These are phyloP conservation scores for Dryococelus australis DNA, from an alignment of 2,888 invertebrate species.

Conservation along the genomic window DNA sequence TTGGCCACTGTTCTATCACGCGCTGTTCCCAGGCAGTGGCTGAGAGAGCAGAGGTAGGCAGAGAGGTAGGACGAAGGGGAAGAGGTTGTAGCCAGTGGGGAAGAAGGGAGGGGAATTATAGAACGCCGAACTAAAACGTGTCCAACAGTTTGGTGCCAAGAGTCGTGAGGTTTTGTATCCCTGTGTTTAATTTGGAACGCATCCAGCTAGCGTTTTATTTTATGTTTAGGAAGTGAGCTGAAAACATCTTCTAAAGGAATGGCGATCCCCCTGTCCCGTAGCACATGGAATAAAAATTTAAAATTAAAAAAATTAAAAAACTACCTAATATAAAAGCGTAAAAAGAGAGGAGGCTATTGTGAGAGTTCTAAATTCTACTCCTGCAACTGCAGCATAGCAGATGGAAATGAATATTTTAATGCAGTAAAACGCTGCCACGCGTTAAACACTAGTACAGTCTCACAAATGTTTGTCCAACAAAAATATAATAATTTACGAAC, in stretches of 20 bases:
- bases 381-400: no score
- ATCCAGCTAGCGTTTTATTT: conserved; percentile 7
- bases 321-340: no score
- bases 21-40: not conserved
- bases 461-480: no score
- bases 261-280: not conserved
- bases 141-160: not conserved
- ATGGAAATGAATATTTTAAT: no score
- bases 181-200: conserved; percentile 23
- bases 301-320: not conserved
- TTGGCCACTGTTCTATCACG: conserved; percentile 1
- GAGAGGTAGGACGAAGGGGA: not conserved
- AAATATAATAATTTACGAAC: no score
- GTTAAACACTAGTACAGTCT: no score
- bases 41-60: not conserved
- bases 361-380: no score
- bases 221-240: conserved; percentile 18
- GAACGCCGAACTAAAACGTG: not conserved
- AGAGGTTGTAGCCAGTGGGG: not conserved
- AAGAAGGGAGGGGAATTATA: not conserved
- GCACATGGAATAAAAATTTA: not conserved
- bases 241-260: not conserved
- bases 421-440: no score
- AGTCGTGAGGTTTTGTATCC: not conserved
- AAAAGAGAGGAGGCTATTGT: no score